Percentiles rank a stretch among this genome's conserved stretches.
Evolutionary conservation across 2,797 vertebrate genomes (phyloP).

Genomic region (Molossus molossus): DNA sequence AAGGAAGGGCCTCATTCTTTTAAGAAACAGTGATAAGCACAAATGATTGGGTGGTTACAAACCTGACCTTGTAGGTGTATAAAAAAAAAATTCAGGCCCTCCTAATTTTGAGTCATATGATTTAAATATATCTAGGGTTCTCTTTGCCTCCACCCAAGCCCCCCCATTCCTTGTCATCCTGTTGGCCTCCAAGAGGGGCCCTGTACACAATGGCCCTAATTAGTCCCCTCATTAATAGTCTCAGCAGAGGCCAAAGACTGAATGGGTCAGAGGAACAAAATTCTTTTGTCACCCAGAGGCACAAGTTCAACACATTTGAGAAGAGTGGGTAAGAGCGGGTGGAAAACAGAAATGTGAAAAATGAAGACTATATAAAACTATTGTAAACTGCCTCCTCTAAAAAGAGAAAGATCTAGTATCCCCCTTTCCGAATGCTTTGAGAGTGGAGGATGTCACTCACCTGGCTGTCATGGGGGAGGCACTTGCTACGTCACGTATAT

Average conservation of each 20-base stretch:
- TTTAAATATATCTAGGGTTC: conserved; percentile 51
- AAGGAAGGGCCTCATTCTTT: conserved; percentile 17
- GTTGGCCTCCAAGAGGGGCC: conserved; percentile 51
- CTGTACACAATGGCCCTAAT: conserved; percentile 61
- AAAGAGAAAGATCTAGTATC: background rate
- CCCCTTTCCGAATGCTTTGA: background rate
- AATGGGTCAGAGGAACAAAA: conserved; percentile 68
- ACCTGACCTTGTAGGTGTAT: background rate
- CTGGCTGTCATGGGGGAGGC: background rate
- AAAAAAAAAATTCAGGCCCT: background rate
- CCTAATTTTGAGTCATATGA: conserved; percentile 54
- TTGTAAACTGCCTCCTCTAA: background rate
- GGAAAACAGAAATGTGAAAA: background rate
- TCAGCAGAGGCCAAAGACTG: conserved; percentile 69
- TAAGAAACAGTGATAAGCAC: conserved; percentile 23
- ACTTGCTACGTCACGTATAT: background rate
- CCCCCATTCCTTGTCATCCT: conserved; percentile 31
- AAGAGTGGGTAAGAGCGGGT: background rate
- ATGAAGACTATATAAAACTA: conserved; percentile 38
- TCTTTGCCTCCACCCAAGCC: background rate
- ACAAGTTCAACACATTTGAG: conserved; percentile 38
- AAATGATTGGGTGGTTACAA: background rate
- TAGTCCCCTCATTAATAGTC: conserved; percentile 78
- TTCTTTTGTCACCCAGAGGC: conserved; percentile 65
- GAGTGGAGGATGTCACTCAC: background rate